These are phyloP conservation scores for Sarcophaga bullata DNA, from an alignment of 1,140 invertebrate genomes.

Conservation along the genomic window DNA sequence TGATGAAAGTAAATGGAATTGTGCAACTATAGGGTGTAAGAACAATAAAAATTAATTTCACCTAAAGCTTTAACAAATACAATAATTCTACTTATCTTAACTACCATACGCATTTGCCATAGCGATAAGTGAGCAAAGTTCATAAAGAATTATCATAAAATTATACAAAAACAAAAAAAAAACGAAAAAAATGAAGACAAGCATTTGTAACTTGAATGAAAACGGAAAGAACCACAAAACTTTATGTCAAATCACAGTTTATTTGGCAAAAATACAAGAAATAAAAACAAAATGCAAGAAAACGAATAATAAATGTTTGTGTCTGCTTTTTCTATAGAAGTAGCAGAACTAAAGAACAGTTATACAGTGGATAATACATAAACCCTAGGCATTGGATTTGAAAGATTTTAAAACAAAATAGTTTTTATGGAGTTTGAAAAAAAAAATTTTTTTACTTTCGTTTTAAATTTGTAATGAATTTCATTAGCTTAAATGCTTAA, in stretches of 20 bases:
- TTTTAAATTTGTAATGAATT: too few relatives aligned
- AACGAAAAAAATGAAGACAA: neutral
- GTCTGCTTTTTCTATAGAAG: neutral
- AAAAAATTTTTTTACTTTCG: too few relatives aligned
- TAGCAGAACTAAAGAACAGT: neutral
- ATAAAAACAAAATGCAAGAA: neutral
- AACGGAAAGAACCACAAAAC: neutral
- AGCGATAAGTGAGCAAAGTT: conserved; percentile 12
- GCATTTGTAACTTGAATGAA: neutral
- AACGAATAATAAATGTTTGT: conserved; percentile 2
- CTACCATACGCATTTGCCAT: conserved; percentile 1
- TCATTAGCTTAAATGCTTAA: too few relatives aligned
- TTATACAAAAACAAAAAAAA: neutral
- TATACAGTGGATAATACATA: too few relatives aligned
- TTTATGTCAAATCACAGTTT: conserved; percentile 7
- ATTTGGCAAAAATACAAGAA: neutral
- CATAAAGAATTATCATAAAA: conserved; percentile 37
- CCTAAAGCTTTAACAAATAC: neutral
- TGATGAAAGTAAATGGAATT: too few relatives aligned
- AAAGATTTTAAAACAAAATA: too few relatives aligned
- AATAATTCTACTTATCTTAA: conserved; percentile 1
- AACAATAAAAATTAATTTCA: too few relatives aligned
- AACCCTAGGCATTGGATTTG: too few relatives aligned
- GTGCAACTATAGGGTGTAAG: too few relatives aligned
- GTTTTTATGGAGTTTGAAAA: too few relatives aligned